Base-by-base conservation (phyloP, 2,888 invertebrate genomes). In the Boloria euphrosyne region DNA sequence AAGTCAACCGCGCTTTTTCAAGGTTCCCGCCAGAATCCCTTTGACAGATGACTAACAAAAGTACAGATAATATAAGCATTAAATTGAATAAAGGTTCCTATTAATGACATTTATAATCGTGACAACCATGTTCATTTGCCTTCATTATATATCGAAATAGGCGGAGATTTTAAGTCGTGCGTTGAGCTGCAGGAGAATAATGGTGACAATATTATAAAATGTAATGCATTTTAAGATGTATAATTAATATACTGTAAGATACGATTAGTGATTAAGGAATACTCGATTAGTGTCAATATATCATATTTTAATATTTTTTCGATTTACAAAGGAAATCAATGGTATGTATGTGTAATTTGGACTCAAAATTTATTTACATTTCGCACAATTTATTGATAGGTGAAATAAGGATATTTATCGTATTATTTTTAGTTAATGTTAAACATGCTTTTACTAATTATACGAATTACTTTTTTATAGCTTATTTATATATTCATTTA, bases 161-260 rank as follows among this genome's bases (percentile, higher is more conserved):
- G 64, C 58, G 64, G 64, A 65, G 58, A 47, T 47, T 46, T 75
- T 71, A 71, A 71, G 84, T 82, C 81, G 85, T 78, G 80, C 73
- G 75, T 71, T 74, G 70, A 73, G 86, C 84, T 76, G 87, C 86
- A 89, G 91, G 91, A 91, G 91, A 90, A 85, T 90, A 91, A 90
- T 86, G 81, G 90, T 84, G 87, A 90, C 83, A 87, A 86, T 87
- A 86, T 81, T 71, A 44, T 51, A 59, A 68, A 18, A 31, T 51
- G 65, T 70, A 62, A 68, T 16, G 44, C 67, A 67, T 47, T 22
- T n/a, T 67, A 71, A 27, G 49, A 66, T 52, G 58, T 67, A 63
- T 49, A 22, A 22, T 22, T 22, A 22, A 22, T 61, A 53, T 38
- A 18, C 13, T 61, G 49, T 38, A 67, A 10, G 22, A 44, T 65